These are phyloP conservation scores for Megalops atlanticus DNA, from an alignment of 2,113 vertebrate genomes.

Conservation along the genomic window DNA sequence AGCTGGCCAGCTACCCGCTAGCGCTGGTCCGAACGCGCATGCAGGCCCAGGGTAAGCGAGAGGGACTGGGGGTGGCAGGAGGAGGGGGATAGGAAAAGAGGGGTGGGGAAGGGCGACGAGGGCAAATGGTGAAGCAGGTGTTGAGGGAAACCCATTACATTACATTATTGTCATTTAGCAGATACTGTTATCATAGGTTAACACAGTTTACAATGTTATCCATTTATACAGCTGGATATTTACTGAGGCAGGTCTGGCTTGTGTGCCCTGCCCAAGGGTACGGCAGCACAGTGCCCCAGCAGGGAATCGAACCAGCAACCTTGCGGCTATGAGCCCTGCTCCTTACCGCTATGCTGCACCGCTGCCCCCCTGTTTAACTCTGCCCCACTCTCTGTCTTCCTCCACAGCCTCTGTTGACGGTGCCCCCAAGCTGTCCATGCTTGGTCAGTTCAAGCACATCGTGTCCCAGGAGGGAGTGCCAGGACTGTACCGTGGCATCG, in stretches of 20 bases:
- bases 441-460: conserved; percentile 83
- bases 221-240: too few relatives aligned
- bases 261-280: too few relatives aligned
- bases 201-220: too few relatives aligned
- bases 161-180: too few relatives aligned
- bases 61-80: neutral
- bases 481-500: conserved; percentile 90
- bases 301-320: too few relatives aligned
- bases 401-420: conserved; percentile 75
- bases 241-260: too few relatives aligned
- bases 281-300: too few relatives aligned
- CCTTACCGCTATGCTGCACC: neutral
- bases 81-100: neutral
- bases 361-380: neutral
- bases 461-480: conserved; percentile 81
- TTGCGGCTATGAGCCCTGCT: too few relatives aligned
- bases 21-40: conserved; percentile 88
- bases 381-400: conserved; percentile 27
- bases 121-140: too few relatives aligned
- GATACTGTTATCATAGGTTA: too few relatives aligned
- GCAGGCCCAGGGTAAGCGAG: conserved; percentile 86
- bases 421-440: conserved; percentile 80
- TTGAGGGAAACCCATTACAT: neutral
- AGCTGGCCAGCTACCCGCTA: conserved; percentile 88
- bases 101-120: neutral